These are phyloP conservation scores for Druon quercuslanigerum DNA, from an alignment of 1,140 invertebrate species.

Conservation along the genomic window DNA sequence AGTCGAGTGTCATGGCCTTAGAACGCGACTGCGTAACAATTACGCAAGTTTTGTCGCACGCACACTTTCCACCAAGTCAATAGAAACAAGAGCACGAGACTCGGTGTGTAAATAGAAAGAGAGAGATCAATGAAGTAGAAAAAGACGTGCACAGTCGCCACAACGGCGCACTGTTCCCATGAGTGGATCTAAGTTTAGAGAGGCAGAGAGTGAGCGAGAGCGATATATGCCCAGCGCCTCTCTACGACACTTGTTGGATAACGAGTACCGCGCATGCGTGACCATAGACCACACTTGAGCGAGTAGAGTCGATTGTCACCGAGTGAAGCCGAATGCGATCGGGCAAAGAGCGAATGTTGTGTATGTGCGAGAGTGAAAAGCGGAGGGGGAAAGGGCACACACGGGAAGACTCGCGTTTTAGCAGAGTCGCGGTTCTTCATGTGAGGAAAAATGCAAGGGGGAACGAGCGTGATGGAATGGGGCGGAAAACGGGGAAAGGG, in stretches of 20 bases:
- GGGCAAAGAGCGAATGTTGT: neutral
- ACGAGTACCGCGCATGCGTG: slow-evolving; percentile 38
- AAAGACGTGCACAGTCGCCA: slow-evolving; percentile 40
- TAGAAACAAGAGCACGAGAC: slow-evolving; percentile 12
- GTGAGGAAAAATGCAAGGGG: neutral
- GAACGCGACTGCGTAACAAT: slow-evolving; percentile 58
- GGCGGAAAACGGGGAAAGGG: neutral
- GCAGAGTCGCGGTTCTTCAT: too few species aligned
- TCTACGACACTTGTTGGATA: slow-evolving; percentile 60
- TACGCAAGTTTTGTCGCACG: slow-evolving; percentile 60
- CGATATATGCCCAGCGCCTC: slow-evolving; percentile 40
- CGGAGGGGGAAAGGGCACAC: too few species aligned
- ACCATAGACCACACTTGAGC: slow-evolving; percentile 40
- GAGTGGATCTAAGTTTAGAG: slow-evolving; percentile 64
- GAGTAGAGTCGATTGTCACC: slow-evolving; percentile 8
- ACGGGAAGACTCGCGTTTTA: too few species aligned
- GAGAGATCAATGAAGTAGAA: slow-evolving; percentile 7
- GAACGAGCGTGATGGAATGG: neutral
- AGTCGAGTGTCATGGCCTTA: slow-evolving; percentile 50
- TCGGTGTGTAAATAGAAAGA: slow-evolving; percentile 30
- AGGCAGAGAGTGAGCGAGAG: slow-evolving; percentile 2
- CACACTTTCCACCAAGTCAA: slow-evolving; percentile 35
- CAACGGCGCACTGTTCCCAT: slow-evolving; percentile 53
- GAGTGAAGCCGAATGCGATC: slow-evolving; percentile 22
- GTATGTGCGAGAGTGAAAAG: too few species aligned